Percentiles rank a stretch among this genome's conserved stretches.
Evolutionary conservation across 2,797 vertebrate genomes (phyloP).

Genomic region (Lacerta agilis): DNA sequence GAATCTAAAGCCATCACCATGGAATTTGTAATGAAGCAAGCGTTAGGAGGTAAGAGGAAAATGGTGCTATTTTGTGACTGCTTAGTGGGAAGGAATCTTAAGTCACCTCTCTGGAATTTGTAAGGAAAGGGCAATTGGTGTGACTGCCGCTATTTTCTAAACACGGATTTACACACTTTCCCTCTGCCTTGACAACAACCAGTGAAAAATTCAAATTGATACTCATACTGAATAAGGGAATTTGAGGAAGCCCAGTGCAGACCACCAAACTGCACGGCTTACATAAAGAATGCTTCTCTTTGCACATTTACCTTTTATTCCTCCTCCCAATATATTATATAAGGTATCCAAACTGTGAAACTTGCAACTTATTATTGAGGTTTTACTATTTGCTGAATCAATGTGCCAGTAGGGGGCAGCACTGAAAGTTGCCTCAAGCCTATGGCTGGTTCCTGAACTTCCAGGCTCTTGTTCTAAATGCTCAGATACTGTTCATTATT

Average conservation of each 20-base stretch:
- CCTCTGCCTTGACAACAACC: not conserved
- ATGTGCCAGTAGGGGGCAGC: slow-evolving; percentile 57
- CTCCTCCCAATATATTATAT: not conserved
- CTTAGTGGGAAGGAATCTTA: slow-evolving; percentile 76
- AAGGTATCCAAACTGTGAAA: not conserved
- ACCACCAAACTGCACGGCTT: not conserved
- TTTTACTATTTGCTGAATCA: not conserved
- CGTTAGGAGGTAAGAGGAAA: slow-evolving; percentile 88
- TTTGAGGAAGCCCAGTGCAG: not conserved
- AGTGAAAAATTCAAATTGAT: not conserved
- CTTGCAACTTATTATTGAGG: not conserved
- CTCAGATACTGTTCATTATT: not conserved
- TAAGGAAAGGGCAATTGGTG: slow-evolving; percentile 81
- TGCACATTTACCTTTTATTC: not conserved
- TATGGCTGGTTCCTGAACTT: not conserved
- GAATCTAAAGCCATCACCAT: slow-evolving; percentile 88
- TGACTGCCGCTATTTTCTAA: not conserved
- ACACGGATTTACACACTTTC: not conserved
- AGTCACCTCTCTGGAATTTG: slow-evolving; percentile 1
- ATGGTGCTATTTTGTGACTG: not conserved
- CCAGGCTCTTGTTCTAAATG: not conserved
- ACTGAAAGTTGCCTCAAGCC: slow-evolving; percentile 1
- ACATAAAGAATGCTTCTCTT: not conserved
- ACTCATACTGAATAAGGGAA: not conserved
- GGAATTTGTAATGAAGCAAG: slow-evolving; percentile 98